A percentile compares a stretch with the other conserved stretches of the same genome.
These are phyloP conservation scores for Heliconius congener DNA, from an alignment of 1,140 invertebrate species.

Conservation along the genomic window DNA sequence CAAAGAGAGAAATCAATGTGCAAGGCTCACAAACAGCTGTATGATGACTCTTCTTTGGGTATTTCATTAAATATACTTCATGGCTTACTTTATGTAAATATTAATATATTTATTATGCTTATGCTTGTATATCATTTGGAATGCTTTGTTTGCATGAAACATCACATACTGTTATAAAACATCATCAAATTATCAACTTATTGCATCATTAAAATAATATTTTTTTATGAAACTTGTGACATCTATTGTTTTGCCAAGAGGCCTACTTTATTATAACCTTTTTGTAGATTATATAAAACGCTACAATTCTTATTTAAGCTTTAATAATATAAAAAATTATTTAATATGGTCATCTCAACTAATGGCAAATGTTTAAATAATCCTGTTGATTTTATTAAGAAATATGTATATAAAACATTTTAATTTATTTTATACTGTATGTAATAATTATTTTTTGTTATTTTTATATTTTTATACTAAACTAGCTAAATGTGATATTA, in stretches of 20 bases:
- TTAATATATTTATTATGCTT: constrained; percentile 28
- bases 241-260: not conserved
- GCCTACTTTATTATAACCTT: not conserved
- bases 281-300: not conserved
- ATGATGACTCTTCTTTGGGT: constrained; percentile 69
- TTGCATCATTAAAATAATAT: not conserved
- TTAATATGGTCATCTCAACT: not conserved
- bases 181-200: not conserved
- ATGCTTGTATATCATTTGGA: constrained; percentile 7
- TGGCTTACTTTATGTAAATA: constrained; percentile 26
- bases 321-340: too few relatives aligned
- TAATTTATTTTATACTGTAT: too few relatives aligned
- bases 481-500: too few relatives aligned
- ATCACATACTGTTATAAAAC: not conserved
- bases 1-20: constrained; percentile 91
- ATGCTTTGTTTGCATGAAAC: not conserved
- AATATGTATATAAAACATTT: too few relatives aligned
- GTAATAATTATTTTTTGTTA: too few relatives aligned
- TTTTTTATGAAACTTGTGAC: not conserved
- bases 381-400: not conserved
- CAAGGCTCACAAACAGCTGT: constrained; percentile 74
- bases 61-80: constrained; percentile 55
- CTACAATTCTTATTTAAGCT: not conserved
- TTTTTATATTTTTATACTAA: too few relatives aligned
- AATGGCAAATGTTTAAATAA: not conserved